Base-by-base conservation (phyloP, 2,888 invertebrate species). In the Abscondita cerata region DNA sequence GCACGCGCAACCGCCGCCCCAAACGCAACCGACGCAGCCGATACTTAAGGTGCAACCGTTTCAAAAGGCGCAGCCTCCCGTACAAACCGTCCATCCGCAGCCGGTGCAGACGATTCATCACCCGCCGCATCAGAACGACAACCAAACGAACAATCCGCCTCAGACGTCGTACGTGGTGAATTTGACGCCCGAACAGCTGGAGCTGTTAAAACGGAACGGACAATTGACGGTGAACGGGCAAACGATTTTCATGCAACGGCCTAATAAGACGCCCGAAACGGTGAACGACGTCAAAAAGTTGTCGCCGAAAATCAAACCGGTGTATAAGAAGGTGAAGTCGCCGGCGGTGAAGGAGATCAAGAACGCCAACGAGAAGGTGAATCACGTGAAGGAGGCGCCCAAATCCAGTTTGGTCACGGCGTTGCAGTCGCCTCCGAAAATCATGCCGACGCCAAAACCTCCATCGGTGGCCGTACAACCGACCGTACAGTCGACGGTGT, bases 181-280 rank as follows among this genome's bases (percentile, higher is more conserved):
- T 68, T 69, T 81, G 53, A 80, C 81, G 5, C 79, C 80, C 0
- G 81, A 81, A 19, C 81, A 81, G 62, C 63, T 81, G 52, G 81
- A 81, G 61, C 79, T 79, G 62, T 68, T 81, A 57, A 81, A 81
- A 66, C 67, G 80, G 1, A 80, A 80, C 54, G 80, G 81, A 11
- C 81, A 81, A 62, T 66, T 81, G 41, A 80, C 80, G 0, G 79
- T 81, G 0, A 81, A 81, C 59, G 81, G 81, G 8, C 81, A 81
- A 64, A 81, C 81, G 1, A 80, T 81, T 12, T 81, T 79, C 57
- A 80, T 81, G 80, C 80, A 80, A 62, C 70, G 80, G 20, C 75
- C 78, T 13, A 59, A 57, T 34, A 64, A 64, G 44, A 53, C 48
- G 2, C 50, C 57, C 2, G 59, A 62, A 31, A 36, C 50, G 5